A percentile compares a stretch with the other conserved stretches of the same genome.
Evolutionary conservation across 2,888 invertebrate species (phyloP).

Genomic region (Drosophila limbata): DNA sequence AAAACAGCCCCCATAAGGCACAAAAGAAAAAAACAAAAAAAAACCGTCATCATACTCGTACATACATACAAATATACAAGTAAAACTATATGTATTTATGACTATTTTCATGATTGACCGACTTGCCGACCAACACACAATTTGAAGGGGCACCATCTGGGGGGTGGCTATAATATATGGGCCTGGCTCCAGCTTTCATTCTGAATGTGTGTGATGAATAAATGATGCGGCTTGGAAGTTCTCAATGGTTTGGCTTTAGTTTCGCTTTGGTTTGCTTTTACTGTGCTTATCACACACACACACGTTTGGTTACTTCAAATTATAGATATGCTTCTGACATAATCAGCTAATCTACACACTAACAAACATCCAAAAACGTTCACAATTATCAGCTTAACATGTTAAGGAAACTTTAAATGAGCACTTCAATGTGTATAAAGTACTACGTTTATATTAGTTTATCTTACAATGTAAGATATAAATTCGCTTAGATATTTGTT

Average conservation of each 20-base stretch:
- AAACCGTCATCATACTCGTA: constrained; percentile 28
- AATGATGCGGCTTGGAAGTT: constrained; percentile 74
- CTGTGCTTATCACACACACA: neutral
- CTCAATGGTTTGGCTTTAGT: constrained; percentile 71
- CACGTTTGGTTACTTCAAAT: constrained; percentile 25
- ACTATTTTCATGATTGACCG: constrained; percentile 76
- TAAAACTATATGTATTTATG: constrained; percentile 59
- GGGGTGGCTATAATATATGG: constrained; percentile 52
- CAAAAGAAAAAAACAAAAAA: constrained; percentile 28
- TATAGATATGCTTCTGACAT: constrained; percentile 31
- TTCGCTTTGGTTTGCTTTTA: constrained; percentile 44
- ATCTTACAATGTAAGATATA: neutral
- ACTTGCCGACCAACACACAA: constrained; percentile 43
- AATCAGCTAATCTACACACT: constrained; percentile 34
- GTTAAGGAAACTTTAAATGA: neutral
- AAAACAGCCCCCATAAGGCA: constrained; percentile 30
- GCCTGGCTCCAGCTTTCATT: constrained; percentile 58
- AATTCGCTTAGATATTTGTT: neutral
- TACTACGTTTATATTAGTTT: neutral
- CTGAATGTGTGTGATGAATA: constrained; percentile 74
- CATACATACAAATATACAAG: constrained; percentile 29
- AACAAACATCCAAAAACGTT: neutral
- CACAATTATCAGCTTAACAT: constrained; percentile 5
- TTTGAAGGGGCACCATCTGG: constrained; percentile 35
- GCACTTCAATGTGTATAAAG: neutral